A percentile compares a stretch with the other conserved stretches of the same genome.
These are phyloP conservation scores for Probaryconus sp. DNA, from an alignment of 1,140 invertebrate genomes.

Conservation along the genomic window DNA sequence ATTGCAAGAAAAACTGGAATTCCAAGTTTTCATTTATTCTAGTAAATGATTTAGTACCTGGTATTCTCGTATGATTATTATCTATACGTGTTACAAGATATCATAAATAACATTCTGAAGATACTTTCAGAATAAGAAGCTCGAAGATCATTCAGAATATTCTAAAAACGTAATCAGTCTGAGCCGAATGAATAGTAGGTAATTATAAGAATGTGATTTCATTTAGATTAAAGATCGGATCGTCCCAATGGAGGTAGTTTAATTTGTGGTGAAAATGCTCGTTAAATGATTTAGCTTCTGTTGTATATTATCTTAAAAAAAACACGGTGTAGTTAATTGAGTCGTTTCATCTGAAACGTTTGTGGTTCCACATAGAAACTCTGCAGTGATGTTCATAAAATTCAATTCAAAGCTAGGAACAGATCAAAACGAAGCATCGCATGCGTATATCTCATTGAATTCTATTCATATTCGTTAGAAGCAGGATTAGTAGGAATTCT, in stretches of 20 bases:
- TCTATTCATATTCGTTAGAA: slow-evolving; percentile 16
- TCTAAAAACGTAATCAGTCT: slow-evolving; percentile 40
- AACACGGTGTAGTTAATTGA: slow-evolving; percentile 39
- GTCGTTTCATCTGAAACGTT: slow-evolving; percentile 34
- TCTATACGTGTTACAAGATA: slow-evolving; percentile 51
- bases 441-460: slow-evolving; percentile 8
- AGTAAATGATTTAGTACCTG: slow-evolving; percentile 48
- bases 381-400: slow-evolving; percentile 2
- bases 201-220: slow-evolving; percentile 48
- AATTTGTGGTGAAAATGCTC: slow-evolving; percentile 19
- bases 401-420: not conserved
- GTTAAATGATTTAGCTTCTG: slow-evolving; percentile 19
- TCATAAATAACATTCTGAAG: slow-evolving; percentile 53
- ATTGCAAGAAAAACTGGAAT: slow-evolving; percentile 56
- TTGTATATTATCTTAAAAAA: slow-evolving; percentile 27
- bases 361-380: slow-evolving; percentile 1
- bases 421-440: slow-evolving; percentile 3
- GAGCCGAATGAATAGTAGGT: slow-evolving; percentile 23
- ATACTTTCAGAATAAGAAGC: slow-evolving; percentile 49
- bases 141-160: slow-evolving; percentile 44
- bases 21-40: slow-evolving; percentile 51
- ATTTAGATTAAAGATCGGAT: slow-evolving; percentile 48
- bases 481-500: slow-evolving; percentile 3
- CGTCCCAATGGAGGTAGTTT: slow-evolving; percentile 26
- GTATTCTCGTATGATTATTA: slow-evolving; percentile 50